Base-by-base conservation (phyloP, 1,140 invertebrate species). In the Diplogasteroides magnus region DNA sequence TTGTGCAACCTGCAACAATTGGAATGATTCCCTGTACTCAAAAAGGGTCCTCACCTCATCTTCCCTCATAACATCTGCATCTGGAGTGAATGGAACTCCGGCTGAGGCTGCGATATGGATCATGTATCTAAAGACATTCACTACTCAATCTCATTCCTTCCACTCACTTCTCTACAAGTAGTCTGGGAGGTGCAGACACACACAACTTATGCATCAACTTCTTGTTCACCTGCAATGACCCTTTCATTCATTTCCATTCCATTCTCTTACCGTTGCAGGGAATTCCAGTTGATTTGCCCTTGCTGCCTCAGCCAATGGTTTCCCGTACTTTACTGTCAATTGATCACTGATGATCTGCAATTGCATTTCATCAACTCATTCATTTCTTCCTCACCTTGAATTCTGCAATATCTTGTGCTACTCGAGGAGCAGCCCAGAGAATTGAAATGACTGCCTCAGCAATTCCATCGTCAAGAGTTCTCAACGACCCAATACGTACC, bases 151-250 rank as follows among this genome's bases (percentile, higher is more conserved):
- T 32, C 27, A 25, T 72, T 31, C 14, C 31, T 71, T 63, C 72
- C 26, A 94, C 84, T 85, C 94, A 97, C 79, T 91, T 93, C 83
- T 99, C 97, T 59, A 98, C 91, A 13, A 99, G 85, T 66, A 97
- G 85, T 83, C 96, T 97, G 0, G 94, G 92, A 1, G 97, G 97
- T 57, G 93, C 93, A 79, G 97, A 93, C 1, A 98, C 89, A 55
- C 91, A 90, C 83, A 99, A 86, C 86, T 98, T 98, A 79, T 96
- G 91, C 83, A 95, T 94, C 3, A 99, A 83, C 84, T 97, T 97
- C 73, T 94, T 91, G 78, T 92, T 96, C 29, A 97, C 91, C 37
- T 48, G 37, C 37, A 19, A 48, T 48, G 37, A 19, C 37, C 6
- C 6, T 48, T 6, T 48, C 37, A 48, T 48, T 19, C 6, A 6